A percentile compares a stretch with the other conserved stretches of the same genome.
Conservation (phyloP, 2,113 vertebrate species). For the Crotophaga sulcirostris region DNA sequence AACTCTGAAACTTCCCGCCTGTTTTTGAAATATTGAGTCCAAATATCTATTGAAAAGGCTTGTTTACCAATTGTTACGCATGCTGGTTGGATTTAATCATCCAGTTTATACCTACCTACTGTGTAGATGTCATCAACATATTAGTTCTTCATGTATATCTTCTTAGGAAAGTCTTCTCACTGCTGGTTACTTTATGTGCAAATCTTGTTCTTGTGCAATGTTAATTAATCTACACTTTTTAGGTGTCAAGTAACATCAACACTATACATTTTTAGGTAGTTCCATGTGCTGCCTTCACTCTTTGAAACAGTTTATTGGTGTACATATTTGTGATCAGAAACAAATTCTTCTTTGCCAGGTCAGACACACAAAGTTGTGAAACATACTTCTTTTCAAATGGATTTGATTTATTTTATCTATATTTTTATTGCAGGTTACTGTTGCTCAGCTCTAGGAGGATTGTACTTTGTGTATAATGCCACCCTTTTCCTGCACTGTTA, state of each 20-base stretch:
- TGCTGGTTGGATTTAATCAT: background rate
- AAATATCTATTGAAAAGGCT: slow-evolving; percentile 29
- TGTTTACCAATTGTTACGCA: background rate
- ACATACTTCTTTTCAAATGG: background rate
- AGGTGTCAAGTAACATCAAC: background rate
- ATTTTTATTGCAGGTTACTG: background rate
- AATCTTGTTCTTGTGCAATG: background rate
- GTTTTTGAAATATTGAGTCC: background rate
- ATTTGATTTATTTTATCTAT: background rate
- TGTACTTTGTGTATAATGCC: background rate
- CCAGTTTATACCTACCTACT: background rate
- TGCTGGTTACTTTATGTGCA: background rate
- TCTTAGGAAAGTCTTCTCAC: background rate
- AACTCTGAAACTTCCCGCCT: background rate
- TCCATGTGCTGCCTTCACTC: background rate
- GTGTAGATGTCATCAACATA: background rate
- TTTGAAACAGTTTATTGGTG: background rate
- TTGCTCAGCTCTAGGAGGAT: background rate
- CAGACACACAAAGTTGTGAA: background rate
- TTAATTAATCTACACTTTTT: background rate
- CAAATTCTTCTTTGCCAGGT: background rate
- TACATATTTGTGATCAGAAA: background rate
- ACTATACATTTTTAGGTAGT: background rate
- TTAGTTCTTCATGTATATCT: background rate
- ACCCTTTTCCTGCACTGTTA: background rate